These are phyloP conservation scores for Pomatorhinus ruficollis DNA, from an alignment of 2,113 vertebrate genomes.

Conservation along the genomic window DNA sequence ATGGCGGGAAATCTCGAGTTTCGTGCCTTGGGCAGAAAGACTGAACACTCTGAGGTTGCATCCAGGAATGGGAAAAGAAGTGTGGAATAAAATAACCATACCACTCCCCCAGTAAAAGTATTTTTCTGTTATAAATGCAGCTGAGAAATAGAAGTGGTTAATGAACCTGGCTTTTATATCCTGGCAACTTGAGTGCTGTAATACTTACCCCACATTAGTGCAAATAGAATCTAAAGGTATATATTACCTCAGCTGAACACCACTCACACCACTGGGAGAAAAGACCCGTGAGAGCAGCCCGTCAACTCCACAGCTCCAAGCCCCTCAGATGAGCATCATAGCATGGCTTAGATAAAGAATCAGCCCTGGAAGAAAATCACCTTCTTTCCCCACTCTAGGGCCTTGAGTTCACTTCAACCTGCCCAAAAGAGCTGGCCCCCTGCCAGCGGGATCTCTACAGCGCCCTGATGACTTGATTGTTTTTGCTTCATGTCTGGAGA, in stretches of 20 bases:
- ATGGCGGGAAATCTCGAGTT: neutral
- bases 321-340: accelerated
- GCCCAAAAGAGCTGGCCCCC: neutral
- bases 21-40: neutral
- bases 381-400: neutral
- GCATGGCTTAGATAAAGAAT: accelerated
- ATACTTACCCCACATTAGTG: neutral
- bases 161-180: neutral
- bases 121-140: neutral
- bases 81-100: neutral
- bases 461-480: neutral
- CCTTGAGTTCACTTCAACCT: neutral
- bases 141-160: neutral
- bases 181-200: neutral
- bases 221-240: neutral
- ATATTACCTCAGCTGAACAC: neutral
- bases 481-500: constrained; percentile 7
- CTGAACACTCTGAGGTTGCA: neutral
- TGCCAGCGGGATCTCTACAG: neutral
- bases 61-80: neutral
- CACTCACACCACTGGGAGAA: neutral
- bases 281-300: accelerated
- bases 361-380: neutral
- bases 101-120: neutral
- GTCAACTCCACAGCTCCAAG: neutral